Evolutionary conservation across 2,888 invertebrate species (phyloP).

Genomic region (Dicycla oo): DNA sequence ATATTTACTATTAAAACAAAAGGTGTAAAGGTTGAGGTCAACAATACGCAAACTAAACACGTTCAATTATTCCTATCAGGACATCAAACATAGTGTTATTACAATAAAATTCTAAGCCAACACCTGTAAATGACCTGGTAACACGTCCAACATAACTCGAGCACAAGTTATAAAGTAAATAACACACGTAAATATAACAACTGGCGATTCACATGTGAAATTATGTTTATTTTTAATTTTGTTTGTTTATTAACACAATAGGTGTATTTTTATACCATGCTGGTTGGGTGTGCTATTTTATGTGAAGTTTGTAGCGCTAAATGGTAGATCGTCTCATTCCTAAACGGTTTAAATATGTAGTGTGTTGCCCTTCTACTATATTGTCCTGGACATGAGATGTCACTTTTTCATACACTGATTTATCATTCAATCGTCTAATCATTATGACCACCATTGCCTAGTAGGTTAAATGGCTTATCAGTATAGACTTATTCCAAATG

Average conservation of each 20-base stretch:
- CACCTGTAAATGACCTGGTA: constrained; percentile 27
- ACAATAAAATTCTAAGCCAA: constrained; percentile 19
- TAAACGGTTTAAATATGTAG: background rate
- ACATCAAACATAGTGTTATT: constrained; percentile 24
- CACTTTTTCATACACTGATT: background rate
- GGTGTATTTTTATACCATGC: background rate
- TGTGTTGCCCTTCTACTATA: background rate
- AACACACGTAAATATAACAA: constrained; percentile 4
- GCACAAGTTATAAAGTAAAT: constrained; percentile 27
- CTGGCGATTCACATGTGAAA: background rate
- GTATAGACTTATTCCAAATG: background rate
- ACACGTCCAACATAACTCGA: constrained; percentile 11
- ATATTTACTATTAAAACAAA: constrained; percentile 10
- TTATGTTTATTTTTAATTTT: constrained; percentile 4
- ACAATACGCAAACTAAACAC: constrained; percentile 2
- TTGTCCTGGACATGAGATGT: background rate
- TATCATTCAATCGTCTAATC: background rate
- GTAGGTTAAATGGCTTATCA: background rate
- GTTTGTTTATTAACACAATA: constrained; percentile 11
- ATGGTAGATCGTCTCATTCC: background rate
- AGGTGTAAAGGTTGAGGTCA: constrained; percentile 33
- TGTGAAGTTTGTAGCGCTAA: background rate
- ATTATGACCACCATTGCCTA: background rate
- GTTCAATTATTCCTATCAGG: constrained; percentile 21
- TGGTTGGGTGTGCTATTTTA: background rate